Base-by-base conservation (phyloP, 2,888 invertebrate genomes). In the Papilio protenor region DNA sequence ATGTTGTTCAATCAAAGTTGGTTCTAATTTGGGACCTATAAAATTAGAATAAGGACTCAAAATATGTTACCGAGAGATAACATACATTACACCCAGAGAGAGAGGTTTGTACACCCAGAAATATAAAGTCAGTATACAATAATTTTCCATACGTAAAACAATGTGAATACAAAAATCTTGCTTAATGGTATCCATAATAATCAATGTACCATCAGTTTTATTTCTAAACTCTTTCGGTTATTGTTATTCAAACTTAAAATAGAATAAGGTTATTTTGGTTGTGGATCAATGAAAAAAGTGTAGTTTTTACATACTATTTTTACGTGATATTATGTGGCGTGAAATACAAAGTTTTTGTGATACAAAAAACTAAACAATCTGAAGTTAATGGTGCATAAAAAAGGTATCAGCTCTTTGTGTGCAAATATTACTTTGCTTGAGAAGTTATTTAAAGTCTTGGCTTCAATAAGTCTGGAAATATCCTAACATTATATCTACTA, bases 271-370 rank as follows among this genome's bases (percentile, higher is more conserved):
- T 66, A 40, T 40, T 40, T 66, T 66, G 64, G 64, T 40, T 40
- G 12, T 40, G 40, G 61, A 33, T 12, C 33, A 18, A 64, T 40
- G 33, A n/a, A 64, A 64, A 64, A 64, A 64, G 64, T 64, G 18
- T 61, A 64, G 11, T 64, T 64, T 64, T 64, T 64, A 11, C 40
- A n/a, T 64, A n/a, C 33, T 64, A 64, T 64, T 64, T 64, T 64
- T 64, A 64, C 33, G 33, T 33, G 33, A 64, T 18, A 64, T 33
- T 64, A 27, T 61, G 23, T 23, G 61, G 61, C 61, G 14, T 61
- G 27, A 61, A 61, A 23, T 27, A 21, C 5, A 61, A 57, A 16
- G 61, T 61, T 61, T 61, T 61, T 61, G 61, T 61, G 61, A 5
- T 21, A 23, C 16, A 27, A 61, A 61, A 27, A 27, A 61, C 5